Conservation (phyloP, 2,797 vertebrate species). For the Ceryle rudis region DNA sequence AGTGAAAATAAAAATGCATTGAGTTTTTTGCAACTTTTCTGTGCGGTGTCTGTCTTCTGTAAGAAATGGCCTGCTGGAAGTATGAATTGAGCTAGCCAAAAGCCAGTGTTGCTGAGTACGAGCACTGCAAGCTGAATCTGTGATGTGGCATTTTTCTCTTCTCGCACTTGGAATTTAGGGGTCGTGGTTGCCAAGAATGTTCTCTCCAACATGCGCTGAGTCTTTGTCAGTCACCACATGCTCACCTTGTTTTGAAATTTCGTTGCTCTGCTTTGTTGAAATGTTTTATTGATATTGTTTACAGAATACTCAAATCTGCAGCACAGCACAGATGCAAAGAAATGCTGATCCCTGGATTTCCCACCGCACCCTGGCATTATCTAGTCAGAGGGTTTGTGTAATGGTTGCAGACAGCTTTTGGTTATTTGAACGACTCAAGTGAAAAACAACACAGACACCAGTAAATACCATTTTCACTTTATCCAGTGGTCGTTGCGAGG, state of each 20-base stretch:
- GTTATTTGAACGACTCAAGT: background rate
- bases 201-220: background rate
- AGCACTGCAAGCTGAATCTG: background rate
- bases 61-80: background rate
- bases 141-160: background rate
- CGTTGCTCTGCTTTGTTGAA: background rate
- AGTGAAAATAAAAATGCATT: background rate
- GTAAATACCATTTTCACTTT: background rate
- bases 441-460: background rate
- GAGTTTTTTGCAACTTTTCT: background rate
- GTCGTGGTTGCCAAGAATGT: background rate
- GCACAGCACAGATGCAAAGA: background rate
- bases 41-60: background rate
- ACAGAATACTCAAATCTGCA: background rate
- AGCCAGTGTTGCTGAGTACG: background rate
- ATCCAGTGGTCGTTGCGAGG: background rate
- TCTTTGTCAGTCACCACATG: background rate
- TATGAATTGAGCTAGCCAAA: background rate
- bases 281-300: slow-evolving; percentile 8
- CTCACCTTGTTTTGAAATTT: background rate
- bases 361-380: background rate
- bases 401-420: background rate
- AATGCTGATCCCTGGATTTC: background rate
- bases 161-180: background rate
- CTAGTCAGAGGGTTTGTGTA: background rate